Base-by-base conservation (phyloP, 2,113 vertebrate genomes). In the Redunca redunca region DNA sequence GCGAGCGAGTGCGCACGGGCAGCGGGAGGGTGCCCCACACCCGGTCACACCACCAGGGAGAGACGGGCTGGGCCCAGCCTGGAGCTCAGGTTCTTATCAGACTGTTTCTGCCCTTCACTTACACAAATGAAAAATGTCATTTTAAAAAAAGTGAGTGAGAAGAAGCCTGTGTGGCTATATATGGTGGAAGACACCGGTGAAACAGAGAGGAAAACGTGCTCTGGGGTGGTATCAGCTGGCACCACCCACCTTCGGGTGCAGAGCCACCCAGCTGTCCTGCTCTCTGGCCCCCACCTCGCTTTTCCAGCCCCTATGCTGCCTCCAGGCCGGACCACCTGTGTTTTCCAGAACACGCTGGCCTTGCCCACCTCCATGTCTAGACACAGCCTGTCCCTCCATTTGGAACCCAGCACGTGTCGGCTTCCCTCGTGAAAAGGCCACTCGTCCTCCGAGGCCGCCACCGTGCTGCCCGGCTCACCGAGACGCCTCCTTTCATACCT, bases 381-480 rank as follows among this genome's bases (percentile, higher is more conserved):
- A 19, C 16, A 13, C 62, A 77, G n/a, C 10, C n/a, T 3, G 3
- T 17, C 25, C 67, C 25, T 80, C 14, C 25, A 17, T 40, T 48
- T 55, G 84, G 57, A 92, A 6, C 0, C 3, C 6, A 15, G 60
- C 7, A 2, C 62, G 7, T 4, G 25, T 43, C 12, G 8, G 60
- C 60, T 50, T 81, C 48, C 84, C 4, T 57, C 2, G 19, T 60
- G 81, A 46, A 50, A 25, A 26, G 15, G 43, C 52, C 17, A 43
- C 77, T 23, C 1, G 1, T 7, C n/a, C 28, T 58, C 19, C 13
- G 0, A 90, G 74, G 43, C 30, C 17, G 13, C 86, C 33, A 11
- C 0, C 4, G 11, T 13, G n/a, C 57, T 4, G 2, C 12, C 23
- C 26, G 1, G 2, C 1, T 52, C 30, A 3, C 7, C 0, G 3